Evolutionary conservation across 1,140 invertebrate genomes (phyloP), one percentile per base, ranked within the genome.

Genomic region (Solenopsis fugax): DNA sequence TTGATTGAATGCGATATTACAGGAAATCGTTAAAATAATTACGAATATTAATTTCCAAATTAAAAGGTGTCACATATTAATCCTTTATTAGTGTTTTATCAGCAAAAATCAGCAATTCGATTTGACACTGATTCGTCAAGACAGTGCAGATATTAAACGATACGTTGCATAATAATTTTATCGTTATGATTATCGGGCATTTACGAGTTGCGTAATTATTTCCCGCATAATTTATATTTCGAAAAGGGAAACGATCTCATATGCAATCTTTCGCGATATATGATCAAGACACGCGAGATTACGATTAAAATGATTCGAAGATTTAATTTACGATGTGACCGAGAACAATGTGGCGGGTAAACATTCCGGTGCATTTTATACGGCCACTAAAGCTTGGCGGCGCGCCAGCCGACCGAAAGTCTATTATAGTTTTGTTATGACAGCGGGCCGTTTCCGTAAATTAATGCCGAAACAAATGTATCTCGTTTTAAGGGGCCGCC

Each of bases 381-480:
- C 80, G 89, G 50, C 85, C 56, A 56, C 77, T 45, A 78, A 84
- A 87, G 71, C 65, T 67, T 93, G 93, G 93, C 93, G 34, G 64
- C 0, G 37, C 37, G 88, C 93, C 93, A 93, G 65, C 65, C 80
- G 64, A 56, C 86, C 87, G 41, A 89, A 88, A 93, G 94, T 95
- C 95, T 95, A 95, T 95, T 95, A 95, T 95, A 95, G 95, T 94
- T 95, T 94, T 95, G 94, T 95, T 95, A 95, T 95, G 94, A 95
- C 95, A 95, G 92, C 87, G 87, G 87, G 88, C 88, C 91, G 93
- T 93, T 94, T 91, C 91, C 93, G 93, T 95, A 94, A 95, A 95
- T 95, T 95, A 95, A 95, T 94, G 94, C 91, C 89, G 94, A 94
- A 95, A 94, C 94, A 94, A 94, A 95, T 95, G 94, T 95, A 95